These are phyloP conservation scores for Mobula birostris DNA, from an alignment of 2,113 vertebrate species.

Conservation along the genomic window DNA sequence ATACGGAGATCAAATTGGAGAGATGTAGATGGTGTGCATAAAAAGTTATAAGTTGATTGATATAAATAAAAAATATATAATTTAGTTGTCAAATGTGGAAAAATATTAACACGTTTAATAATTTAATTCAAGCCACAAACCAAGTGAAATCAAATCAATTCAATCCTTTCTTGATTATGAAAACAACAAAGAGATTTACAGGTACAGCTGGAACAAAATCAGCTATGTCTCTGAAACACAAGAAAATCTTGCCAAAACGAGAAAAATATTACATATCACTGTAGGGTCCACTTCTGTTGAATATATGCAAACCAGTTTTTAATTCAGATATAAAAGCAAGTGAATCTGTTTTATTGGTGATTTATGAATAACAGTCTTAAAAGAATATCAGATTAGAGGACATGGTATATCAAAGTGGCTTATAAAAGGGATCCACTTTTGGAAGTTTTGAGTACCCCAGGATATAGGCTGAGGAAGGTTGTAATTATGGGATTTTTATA, in stretches of 20 bases:
- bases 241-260: background rate
- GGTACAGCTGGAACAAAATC: background rate
- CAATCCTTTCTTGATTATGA: constrained; percentile 1
- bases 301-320: background rate
- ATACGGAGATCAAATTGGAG: background rate
- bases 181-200: background rate
- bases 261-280: background rate
- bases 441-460: constrained; percentile 1
- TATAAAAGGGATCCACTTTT: constrained; percentile 7
- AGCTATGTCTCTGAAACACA: background rate
- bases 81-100: background rate
- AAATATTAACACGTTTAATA: background rate
- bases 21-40: background rate
- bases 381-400: constrained; percentile 8
- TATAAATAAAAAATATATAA: background rate
- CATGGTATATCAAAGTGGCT: constrained; percentile 1
- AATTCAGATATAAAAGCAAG: constrained; percentile 9
- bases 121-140: background rate
- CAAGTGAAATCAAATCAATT: background rate
- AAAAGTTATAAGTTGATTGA: background rate
- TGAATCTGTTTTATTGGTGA: background rate
- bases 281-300: background rate
- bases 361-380: background rate
- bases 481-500: constrained; percentile 29
- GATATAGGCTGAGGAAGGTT: constrained; percentile 14